These are phyloP conservation scores for Diarsia brunnea DNA, from an alignment of 2,888 invertebrate species.

Conservation along the genomic window DNA sequence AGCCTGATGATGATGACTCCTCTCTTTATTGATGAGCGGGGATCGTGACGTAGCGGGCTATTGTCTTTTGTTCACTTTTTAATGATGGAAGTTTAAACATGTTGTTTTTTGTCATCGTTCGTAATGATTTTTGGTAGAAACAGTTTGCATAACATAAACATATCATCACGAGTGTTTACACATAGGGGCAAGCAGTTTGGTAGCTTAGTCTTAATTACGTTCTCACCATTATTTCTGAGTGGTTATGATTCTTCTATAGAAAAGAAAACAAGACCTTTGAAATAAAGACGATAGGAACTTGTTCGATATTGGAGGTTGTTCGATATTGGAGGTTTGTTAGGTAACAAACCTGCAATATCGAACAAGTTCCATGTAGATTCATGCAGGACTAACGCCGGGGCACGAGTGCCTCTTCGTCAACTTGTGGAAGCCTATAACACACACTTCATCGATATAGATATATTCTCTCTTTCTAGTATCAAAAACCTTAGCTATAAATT, in stretches of 20 bases:
- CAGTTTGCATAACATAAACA: neutral
- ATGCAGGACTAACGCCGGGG: too few species aligned
- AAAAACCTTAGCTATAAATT: too few species aligned
- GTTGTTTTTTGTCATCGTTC: neutral
- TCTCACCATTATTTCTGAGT: too few species aligned
- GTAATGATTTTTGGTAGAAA: neutral
- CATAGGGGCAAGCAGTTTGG: neutral
- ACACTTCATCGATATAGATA: too few species aligned
- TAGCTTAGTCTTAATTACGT: neutral
- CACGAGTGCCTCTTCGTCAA: too few species aligned
- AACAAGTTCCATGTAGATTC: too few species aligned
- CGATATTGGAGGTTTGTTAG: too few species aligned
- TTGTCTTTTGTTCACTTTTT: constrained; percentile 5
- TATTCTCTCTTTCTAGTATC: too few species aligned
- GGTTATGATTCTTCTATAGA: neutral
- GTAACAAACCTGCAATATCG: too few species aligned
- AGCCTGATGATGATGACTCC: constrained; percentile 1
- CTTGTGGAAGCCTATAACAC: too few species aligned
- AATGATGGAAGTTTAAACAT: constrained; percentile 5
- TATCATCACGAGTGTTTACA: neutral
- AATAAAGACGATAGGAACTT: too few species aligned
- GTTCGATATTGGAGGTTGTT: too few species aligned
- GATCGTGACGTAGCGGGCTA: neutral
- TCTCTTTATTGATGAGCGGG: constrained; percentile 7
- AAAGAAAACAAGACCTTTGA: neutral